Base-by-base conservation (phyloP, 2,113 vertebrate species). In the Leucopternis melanops region DNA sequence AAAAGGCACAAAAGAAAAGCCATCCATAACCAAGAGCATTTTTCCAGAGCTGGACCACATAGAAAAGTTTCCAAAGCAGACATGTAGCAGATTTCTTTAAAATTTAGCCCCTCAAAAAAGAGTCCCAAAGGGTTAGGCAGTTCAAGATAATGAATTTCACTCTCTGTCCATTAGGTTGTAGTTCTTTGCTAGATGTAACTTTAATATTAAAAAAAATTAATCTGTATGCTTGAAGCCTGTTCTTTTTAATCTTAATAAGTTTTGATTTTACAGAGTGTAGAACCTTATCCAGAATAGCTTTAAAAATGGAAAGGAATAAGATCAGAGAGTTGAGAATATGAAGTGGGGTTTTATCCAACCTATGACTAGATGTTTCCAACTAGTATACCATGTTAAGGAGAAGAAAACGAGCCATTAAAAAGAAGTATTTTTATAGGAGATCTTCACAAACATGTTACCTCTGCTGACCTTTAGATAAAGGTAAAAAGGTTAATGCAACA, bases 311-410 rank as follows among this genome's bases (percentile, higher is more conserved):
- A 96, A 93, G 59, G 61, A 97, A 89, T 82, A 98, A 97, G 90
- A 93, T 96, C 96, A 97, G 62, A 97, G 89, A 74, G 75, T 57
- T 97, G 92, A 94, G 79, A 88, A 92, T 96, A 95, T 77, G 70
- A 97, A 90, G 62, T 71, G 77, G 59, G 54, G 72, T 92, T 95
- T 97, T 92, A 89, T 95, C 95, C 96, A 98, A 78, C 5, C 2
- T 90, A 77, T 97, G 95, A 97, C 95, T 94, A 63, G 97, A 90
- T 96, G 86, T 97, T 98, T 98, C 98, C 97, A 97, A 79, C 73
- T 50, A 92, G 75, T 74, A 94, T 62, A 95, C 73, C 12, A 1
- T 94, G 80, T 84, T 90, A 91, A 90, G 91, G 88, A 90, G 34
- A 96, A 70, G 88, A 96, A 95, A 97, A 94, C 2, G 45, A 97